Conservation (phyloP, 1,140 invertebrate genomes). For the Bicyclus anynana region DNA sequence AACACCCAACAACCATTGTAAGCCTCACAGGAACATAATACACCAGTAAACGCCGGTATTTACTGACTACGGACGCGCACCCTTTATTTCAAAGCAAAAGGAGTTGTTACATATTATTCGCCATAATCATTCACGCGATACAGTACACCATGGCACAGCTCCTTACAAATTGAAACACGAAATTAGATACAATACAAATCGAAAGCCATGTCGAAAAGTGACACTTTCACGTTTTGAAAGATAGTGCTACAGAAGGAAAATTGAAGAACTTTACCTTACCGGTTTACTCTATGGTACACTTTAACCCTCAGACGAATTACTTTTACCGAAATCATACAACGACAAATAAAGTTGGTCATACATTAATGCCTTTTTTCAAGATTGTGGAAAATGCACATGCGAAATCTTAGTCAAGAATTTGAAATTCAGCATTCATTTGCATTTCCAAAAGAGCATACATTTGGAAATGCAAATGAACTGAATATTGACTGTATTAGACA, state of each 20-base stretch:
- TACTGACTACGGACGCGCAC: constrained; percentile 12
- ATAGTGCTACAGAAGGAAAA: constrained; percentile 3
- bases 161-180: constrained; percentile 39
- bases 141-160: constrained; percentile 13
- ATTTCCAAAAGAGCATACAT: too few species aligned
- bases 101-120: constrained; percentile 6
- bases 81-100: constrained; percentile 28
- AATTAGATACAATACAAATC: not conserved
- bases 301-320: not conserved
- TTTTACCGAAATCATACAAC: too few species aligned
- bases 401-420: too few species aligned
- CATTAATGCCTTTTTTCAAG: too few species aligned
- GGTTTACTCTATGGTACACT: not conserved
- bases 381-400: too few species aligned
- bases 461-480: too few species aligned
- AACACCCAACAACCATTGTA: constrained; percentile 22
- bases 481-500: too few species aligned
- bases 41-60: constrained; percentile 8
- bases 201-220: constrained; percentile 18
- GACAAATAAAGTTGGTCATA: too few species aligned
- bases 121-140: not conserved
- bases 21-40: constrained; percentile 17
- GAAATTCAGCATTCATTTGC: too few species aligned
- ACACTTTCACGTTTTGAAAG: constrained; percentile 47
- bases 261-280: not conserved